A percentile compares a stretch with the other conserved stretches of the same genome.
These are phyloP conservation scores for Oxycera nigricornis DNA, from an alignment of 2,888 invertebrate species.

Conservation along the genomic window DNA sequence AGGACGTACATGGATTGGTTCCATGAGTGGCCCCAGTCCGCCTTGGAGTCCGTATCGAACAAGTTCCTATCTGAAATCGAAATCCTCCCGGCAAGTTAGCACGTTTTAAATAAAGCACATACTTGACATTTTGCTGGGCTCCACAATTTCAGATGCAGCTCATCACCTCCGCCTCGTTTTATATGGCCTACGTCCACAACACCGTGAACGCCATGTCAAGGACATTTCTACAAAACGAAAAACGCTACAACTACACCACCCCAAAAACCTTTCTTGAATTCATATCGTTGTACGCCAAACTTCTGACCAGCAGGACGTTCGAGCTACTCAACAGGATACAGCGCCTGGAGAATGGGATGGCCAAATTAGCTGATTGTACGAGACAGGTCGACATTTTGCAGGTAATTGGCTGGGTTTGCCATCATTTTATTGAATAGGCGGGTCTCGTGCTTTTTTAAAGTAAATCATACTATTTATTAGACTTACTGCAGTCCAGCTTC, in stretches of 20 bases:
- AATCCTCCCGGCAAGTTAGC: conserved; percentile 70
- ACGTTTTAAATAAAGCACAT: conserved; percentile 19
- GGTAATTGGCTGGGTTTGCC: too few species aligned
- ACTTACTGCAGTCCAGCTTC: too few species aligned
- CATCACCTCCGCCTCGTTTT: conserved; percentile 76
- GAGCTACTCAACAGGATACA: conserved; percentile 79
- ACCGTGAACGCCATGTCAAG: conserved; percentile 88
- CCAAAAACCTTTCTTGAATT: conserved; percentile 98
- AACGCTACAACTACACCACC: conserved; percentile 94
- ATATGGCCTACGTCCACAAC: conserved; percentile 92
- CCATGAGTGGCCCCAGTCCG: conserved; percentile 95
- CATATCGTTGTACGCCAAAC: conserved; percentile 82
- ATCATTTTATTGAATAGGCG: too few species aligned
- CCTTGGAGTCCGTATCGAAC: conserved; percentile 87
- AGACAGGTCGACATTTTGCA: conserved; percentile 88
- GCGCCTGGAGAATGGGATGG: conserved; percentile 86
- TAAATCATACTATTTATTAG: too few species aligned
- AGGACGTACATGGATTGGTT: conserved; percentile 97
- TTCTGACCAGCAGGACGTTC: conserved; percentile 71
- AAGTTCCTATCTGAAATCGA: conserved; percentile 82
- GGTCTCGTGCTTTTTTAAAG: too few species aligned
- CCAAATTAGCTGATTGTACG: conserved; percentile 86
- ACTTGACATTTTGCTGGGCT: not conserved
- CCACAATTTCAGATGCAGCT: conserved; percentile 64
- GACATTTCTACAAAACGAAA: conserved; percentile 83